phyloP scores from a whole-genome alignment of 35 echinoderm and acorn worm genomes.

The Acanthaster planci region DNA sequence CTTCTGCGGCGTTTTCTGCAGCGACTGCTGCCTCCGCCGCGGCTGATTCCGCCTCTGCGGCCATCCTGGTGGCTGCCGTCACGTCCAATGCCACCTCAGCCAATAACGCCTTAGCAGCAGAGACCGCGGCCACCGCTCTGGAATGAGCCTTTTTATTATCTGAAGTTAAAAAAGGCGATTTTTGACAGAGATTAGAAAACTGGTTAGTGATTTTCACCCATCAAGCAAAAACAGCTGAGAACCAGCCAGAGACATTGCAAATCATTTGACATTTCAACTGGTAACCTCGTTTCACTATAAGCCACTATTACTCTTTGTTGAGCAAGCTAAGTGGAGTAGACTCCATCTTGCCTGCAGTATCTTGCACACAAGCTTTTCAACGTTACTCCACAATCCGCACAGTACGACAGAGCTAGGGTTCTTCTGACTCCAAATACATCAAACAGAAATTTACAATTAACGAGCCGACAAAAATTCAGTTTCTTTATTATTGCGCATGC shows the following conservation, averaged over 20 bases:
- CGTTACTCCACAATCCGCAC: too few relatives aligned
- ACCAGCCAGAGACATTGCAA: neutral
- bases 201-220: neutral
- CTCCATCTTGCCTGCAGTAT: too few relatives aligned
- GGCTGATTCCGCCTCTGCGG: constrained; percentile 69
- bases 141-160: constrained; percentile 57
- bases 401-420: too few relatives aligned
- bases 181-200: neutral
- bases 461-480: too few relatives aligned
- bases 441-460: too few relatives aligned
- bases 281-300: too few relatives aligned
- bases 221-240: neutral
- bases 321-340: too few relatives aligned
- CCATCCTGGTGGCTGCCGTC: constrained; percentile 51
- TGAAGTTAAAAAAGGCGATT: constrained; percentile 12
- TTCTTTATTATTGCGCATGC: too few relatives aligned
- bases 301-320: too few relatives aligned
- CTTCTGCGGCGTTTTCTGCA: constrained; percentile 48
- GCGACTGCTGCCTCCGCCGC: constrained; percentile 71
- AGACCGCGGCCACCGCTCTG: constrained; percentile 39
- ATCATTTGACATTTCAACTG: neutral
- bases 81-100: constrained; percentile 64
- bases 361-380: too few relatives aligned
- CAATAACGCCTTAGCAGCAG: constrained; percentile 47
- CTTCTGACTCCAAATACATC: too few relatives aligned